Base-by-base conservation (phyloP, 2,888 invertebrate species). In the Andrena praecox region DNA sequence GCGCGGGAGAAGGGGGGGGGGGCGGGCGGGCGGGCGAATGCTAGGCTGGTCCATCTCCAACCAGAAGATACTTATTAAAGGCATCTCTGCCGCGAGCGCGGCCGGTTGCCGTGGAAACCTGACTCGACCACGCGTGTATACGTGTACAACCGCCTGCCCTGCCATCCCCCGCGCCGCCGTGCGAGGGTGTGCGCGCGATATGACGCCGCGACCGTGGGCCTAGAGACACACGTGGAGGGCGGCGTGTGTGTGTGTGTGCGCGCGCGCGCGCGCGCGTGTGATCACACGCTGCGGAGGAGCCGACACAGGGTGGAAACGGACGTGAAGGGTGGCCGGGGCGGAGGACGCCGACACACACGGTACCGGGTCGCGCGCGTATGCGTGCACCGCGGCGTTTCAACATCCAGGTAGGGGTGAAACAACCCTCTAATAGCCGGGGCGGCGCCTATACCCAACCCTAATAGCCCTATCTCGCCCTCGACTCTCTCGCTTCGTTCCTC, bases 391-490 rank as follows among this genome's bases (percentile, higher is more conserved):
- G 81, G 72, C 84, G 88, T 89, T 88, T 87, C 88, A 89, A 64
- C 80, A 76, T 79, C 73, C 77, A 76, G 78, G 85, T 82, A 86
- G 90, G 91, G 89, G 89, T 91, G 91, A 92, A 93, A 93, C 93
- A 93, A 93, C 93, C 93, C 93, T 93, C 93, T 93, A 93, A 94
- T 94, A 94, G 93, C 91, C 91, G 91, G 93, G 93, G 93, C 93
- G 93, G 93, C 93, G 93, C 93, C 93, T 93, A 91, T 90, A 92
- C 90, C 93, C 93, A 93, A 90, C 92, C 92, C 93, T 93, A 93
- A 93, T 93, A 93, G 93, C 93, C 93, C 93, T 93, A 93, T 93
- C 92, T 93, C 92, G 89, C 91, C 92, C 92, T 91, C 89, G 77
- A 67, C 64, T 50, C 67, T 68, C 52, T 8, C 81, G 86, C 87